A percentile compares a stretch with the other conserved stretches of the same genome.
These are phyloP conservation scores for Galbula dea DNA, from an alignment of 2,113 vertebrate species.

Conservation along the genomic window DNA sequence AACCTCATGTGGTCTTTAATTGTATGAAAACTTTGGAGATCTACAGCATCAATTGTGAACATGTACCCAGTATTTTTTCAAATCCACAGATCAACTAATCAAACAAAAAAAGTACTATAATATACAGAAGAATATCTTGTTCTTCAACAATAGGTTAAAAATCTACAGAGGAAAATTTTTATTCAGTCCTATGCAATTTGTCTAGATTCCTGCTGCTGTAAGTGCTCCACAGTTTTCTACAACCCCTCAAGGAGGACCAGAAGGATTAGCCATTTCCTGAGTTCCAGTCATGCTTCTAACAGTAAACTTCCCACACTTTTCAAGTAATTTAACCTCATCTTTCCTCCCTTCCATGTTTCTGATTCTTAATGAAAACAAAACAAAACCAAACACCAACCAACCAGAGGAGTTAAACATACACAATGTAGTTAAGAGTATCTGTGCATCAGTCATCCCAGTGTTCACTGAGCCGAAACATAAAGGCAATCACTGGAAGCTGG, in stretches of 20 bases:
- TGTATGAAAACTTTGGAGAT: background rate
- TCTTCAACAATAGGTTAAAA: background rate
- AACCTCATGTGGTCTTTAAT: background rate
- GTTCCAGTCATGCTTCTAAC: background rate
- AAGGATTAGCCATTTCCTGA: background rate
- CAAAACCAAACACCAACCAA: background rate
- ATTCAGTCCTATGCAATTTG: background rate
- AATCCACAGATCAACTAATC: background rate
- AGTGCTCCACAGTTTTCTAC: background rate
- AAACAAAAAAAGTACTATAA: background rate
- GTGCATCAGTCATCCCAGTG: background rate
- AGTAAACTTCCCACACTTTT: background rate
- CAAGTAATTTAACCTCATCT: background rate
- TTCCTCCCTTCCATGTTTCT: background rate
- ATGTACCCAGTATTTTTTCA: background rate
- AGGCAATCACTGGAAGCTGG: background rate
- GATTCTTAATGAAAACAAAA: background rate
- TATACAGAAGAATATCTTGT: background rate
- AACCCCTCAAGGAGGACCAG: background rate
- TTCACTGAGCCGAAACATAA: background rate
- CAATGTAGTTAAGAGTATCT: background rate
- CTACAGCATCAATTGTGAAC: background rate
- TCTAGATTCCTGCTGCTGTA: background rate
- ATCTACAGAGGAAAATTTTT: background rate
- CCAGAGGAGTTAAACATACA: background rate